A percentile compares a stretch with the other conserved stretches of the same genome.
These are phyloP conservation scores for Tetranychus piercei DNA, from an alignment of 2,888 invertebrate genomes.

Conservation along the genomic window DNA sequence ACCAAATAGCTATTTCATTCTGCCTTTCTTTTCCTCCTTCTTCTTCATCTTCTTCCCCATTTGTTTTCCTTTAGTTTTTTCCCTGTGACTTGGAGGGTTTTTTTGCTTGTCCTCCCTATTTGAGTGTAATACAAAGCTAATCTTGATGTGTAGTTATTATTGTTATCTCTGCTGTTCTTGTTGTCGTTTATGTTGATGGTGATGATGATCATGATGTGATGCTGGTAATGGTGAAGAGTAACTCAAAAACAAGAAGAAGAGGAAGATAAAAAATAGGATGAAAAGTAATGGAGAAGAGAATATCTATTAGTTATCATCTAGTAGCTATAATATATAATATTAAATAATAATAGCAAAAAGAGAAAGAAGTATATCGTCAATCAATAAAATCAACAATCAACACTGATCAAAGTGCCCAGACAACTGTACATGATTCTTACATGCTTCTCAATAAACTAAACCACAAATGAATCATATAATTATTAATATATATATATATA, in stretches of 20 bases:
- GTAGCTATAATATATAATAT: background rate
- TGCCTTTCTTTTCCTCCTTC: too few relatives aligned
- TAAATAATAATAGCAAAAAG: background rate
- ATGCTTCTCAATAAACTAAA: background rate
- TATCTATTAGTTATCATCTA: background rate
- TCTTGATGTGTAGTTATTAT: background rate
- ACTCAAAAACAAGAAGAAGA: background rate
- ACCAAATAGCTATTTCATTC: background rate
- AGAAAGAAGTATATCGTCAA: background rate
- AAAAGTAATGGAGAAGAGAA: background rate
- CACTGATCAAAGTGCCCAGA: background rate
- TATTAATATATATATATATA: background rate
- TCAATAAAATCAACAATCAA: background rate
- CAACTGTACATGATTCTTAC: constrained; percentile 1
- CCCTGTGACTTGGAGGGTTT: background rate
- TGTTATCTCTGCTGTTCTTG: background rate
- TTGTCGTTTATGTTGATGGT: background rate
- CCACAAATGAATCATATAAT: background rate
- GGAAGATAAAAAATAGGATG: background rate
- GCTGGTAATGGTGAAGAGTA: background rate
- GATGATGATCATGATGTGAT: background rate
- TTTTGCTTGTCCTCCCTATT: background rate
- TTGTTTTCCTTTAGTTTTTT: background rate
- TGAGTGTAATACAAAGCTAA: background rate
- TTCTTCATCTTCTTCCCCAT: background rate